A percentile compares a stretch with the other conserved stretches of the same genome.
These are phyloP conservation scores for Xestoiulus laeticollis DNA, from an alignment of 2,888 invertebrate genomes.

Conservation along the genomic window DNA sequence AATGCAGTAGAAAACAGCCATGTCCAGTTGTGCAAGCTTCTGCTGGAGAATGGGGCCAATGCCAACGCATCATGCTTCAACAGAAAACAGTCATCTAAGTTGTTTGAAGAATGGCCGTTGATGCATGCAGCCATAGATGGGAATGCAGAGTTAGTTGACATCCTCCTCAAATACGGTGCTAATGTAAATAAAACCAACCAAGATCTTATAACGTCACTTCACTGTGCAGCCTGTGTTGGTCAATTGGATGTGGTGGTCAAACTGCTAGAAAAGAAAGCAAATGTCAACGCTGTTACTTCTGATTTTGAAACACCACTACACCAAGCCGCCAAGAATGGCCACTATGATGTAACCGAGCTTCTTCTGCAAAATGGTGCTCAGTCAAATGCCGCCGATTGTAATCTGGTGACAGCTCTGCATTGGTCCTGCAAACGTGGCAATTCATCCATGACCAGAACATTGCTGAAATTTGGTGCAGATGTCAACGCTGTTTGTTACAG, in stretches of 20 bases:
- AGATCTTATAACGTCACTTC: not conserved
- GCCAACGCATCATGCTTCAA: not conserved
- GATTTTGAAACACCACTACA: constrained; percentile 3
- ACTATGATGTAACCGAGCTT: not conserved
- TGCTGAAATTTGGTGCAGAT: not conserved
- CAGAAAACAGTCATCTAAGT: no score
- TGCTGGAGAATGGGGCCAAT: not conserved
- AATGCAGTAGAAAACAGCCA: not conserved
- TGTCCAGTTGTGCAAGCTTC: not conserved
- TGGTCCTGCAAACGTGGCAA: no score
- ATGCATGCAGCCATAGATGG: constrained; percentile 68
- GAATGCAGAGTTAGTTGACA: constrained; percentile 18
- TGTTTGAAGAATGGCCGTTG: no score
- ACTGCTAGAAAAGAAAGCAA: constrained; percentile 57
- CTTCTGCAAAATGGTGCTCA: constrained; percentile 56
- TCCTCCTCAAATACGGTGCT: not conserved
- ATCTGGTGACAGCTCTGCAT: not conserved
- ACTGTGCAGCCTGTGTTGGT: not conserved
- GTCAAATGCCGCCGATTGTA: not conserved
- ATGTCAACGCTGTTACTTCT: not conserved
- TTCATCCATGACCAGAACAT: no score
- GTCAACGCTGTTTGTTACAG: not conserved
- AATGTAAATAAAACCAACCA: not conserved
- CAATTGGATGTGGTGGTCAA: not conserved
- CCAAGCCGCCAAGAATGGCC: not conserved